phyloP scores from a whole-genome alignment of 2,888 invertebrate genomes.

The Orgyia antiqua region DNA sequence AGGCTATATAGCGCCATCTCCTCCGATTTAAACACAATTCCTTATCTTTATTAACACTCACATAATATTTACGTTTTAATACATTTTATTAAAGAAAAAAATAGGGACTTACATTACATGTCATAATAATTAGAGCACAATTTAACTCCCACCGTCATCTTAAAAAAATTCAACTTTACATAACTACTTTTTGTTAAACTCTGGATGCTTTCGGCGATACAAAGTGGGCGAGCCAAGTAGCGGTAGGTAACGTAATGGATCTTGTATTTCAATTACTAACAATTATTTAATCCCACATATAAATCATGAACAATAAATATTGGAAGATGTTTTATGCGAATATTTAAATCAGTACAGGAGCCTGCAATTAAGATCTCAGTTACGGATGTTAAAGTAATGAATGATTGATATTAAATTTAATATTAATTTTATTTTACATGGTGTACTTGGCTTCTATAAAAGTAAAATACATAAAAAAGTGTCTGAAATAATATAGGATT shows the following conservation, averaged over 20 bases:
- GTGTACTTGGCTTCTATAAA: not conserved
- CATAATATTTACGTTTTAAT: too few relatives aligned
- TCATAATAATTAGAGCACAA: too few relatives aligned
- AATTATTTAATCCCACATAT: conserved; percentile 48
- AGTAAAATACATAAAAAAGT: not conserved
- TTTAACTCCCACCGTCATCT: too few relatives aligned
- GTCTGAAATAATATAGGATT: too few relatives aligned
- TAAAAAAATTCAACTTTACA: conserved; percentile 26
- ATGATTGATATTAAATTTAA: not conserved
- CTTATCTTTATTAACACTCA: too few relatives aligned
- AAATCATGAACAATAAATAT: conserved; percentile 37
- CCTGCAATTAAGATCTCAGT: conserved; percentile 33
- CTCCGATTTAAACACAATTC: too few relatives aligned
- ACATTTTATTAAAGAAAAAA: too few relatives aligned
- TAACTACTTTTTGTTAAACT: conserved; percentile 25
- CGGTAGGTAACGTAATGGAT: conserved; percentile 27
- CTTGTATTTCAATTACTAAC: conserved; percentile 51
- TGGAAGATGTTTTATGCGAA: conserved; percentile 34
- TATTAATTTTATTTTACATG: not conserved
- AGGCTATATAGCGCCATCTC: too few relatives aligned
- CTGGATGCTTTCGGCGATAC: conserved; percentile 36
- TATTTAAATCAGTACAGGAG: conserved; percentile 43
- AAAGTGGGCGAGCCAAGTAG: conserved; percentile 14
- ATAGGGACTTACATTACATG: too few relatives aligned
- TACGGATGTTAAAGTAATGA: conserved; percentile 19